Percentiles rank a stretch among this genome's conserved stretches.
phyloP scores from a whole-genome alignment of 2,888 invertebrate genomes.

The Tryphoninae sp. region DNA sequence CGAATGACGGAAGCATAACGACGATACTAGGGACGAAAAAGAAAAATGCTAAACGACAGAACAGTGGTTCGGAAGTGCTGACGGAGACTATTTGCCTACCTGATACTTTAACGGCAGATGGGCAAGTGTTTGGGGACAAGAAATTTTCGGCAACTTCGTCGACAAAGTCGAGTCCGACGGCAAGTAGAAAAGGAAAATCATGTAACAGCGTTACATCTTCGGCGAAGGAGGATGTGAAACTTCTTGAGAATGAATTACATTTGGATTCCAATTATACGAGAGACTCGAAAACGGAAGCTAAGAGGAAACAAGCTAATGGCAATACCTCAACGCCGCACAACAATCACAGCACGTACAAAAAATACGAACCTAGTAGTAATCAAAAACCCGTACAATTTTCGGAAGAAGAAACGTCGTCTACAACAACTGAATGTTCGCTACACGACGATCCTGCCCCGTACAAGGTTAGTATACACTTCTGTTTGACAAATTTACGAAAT shows the following conservation, averaged over 20 bases:
- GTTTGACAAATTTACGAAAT: background rate
- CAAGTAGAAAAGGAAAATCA: slow-evolving; percentile 72
- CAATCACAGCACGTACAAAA: slow-evolving; percentile 75
- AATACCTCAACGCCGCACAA: slow-evolving; percentile 67
- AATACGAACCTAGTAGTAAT: slow-evolving; percentile 76
- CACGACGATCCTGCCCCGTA: slow-evolving; percentile 83
- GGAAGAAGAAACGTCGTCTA: slow-evolving; percentile 88
- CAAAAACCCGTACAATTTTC: slow-evolving; percentile 79
- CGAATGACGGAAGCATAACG: slow-evolving; percentile 58
- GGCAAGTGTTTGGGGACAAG: slow-evolving; percentile 68
- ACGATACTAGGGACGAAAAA: slow-evolving; percentile 67
- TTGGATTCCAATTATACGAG: slow-evolving; percentile 67
- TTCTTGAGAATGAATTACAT: slow-evolving; percentile 80
- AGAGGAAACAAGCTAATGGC: slow-evolving; percentile 71
- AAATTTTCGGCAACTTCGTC: slow-evolving; percentile 66
- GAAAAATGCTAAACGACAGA: slow-evolving; percentile 67
- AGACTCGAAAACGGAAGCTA: slow-evolving; percentile 65
- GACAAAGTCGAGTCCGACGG: slow-evolving; percentile 73
- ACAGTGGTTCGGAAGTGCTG: slow-evolving; percentile 52
- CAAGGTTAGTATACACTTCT: slow-evolving; percentile 71
- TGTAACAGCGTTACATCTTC: slow-evolving; percentile 49
- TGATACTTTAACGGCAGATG: slow-evolving; percentile 63
- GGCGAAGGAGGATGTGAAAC: slow-evolving; percentile 74
- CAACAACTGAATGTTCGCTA: slow-evolving; percentile 87
- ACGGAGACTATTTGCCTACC: slow-evolving; percentile 14